Evolutionary conservation across 2,888 invertebrate species (phyloP), one percentile per base, ranked within the genome.

Genomic region (Drosophila nr. medialis): DNA sequence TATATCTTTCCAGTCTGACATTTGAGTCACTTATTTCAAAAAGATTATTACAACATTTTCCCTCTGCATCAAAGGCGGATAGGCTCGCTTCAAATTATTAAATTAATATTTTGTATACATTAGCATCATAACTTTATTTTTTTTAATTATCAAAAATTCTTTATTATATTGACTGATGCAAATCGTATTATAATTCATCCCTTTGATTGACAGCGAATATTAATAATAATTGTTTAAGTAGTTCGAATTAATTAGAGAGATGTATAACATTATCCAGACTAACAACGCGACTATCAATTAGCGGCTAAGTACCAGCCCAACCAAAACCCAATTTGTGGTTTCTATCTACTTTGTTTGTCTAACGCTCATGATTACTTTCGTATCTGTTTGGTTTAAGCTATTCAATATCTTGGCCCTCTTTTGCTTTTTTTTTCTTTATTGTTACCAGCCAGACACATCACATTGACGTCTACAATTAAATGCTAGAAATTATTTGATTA

Each of bases 401-500:
- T 61, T 27, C 29, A 56, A 54, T 59, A 51, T 40, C 21, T 49
- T 32, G 38, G n/a, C 42, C 15, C 45, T 30, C 29, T 32, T 15
- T 18, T 4, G 4, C 10, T 4, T n/a, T 2, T 11, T 32, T 66
- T 24, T 68, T 34, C 36, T 36, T 42, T 42, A 21, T 27, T 32
- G 48, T 29, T 45, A 71, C 30, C 29, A 32, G 48, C 11, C 45
- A 54, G 61, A 56, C 63, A 53, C 58, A 62, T 66, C 42, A 66
- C 53, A 49, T 70, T 73, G 34, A 80, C 67, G 78, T 64, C 69
- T 79, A 75, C 85, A 84, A 84, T 84, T 89, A 84, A 89, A 84
- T 66, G 72, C 72, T 76, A 71, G 82, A 86, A 86, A 85, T 86
- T 79, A 84, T 84, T 87, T 87, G 77, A 89, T 84, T 84, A 81